A percentile compares a stretch with the other conserved stretches of the same genome.
These are phyloP conservation scores for Watsonalla binaria DNA, from an alignment of 2,888 invertebrate genomes.

Conservation along the genomic window DNA sequence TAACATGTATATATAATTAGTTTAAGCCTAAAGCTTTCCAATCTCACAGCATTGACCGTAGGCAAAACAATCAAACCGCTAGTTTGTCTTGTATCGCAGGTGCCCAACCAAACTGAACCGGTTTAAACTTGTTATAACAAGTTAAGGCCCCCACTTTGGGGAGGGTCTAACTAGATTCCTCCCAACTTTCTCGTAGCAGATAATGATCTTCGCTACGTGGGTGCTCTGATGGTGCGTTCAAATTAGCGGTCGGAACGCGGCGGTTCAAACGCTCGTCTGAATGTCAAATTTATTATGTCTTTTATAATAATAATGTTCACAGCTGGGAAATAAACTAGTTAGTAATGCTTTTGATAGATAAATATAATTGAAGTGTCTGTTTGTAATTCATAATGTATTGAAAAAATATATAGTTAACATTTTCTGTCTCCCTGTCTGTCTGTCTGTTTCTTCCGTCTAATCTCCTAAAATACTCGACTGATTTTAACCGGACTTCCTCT, in stretches of 20 bases:
- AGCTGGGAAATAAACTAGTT: too few species aligned
- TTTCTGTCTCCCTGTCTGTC: too few species aligned
- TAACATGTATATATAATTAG: too few species aligned
- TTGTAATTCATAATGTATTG: too few species aligned
- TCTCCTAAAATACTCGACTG: too few species aligned
- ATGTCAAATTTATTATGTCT: neutral
- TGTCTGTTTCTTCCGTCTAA: too few species aligned
- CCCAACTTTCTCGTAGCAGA: conserved; percentile 72
- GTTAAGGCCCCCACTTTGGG: conserved; percentile 51
- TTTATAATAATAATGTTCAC: neutral
- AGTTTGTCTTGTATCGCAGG: conserved; percentile 68
- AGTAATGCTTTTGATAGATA: too few species aligned
- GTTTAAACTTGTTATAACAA: conserved; percentile 75
- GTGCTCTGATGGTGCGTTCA: conserved; percentile 33
- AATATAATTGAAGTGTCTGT: too few species aligned
- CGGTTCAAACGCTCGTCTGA: conserved; percentile 25
- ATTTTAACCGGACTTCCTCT: too few species aligned
- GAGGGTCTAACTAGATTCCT: conserved; percentile 69
- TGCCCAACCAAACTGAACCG: conserved; percentile 67
- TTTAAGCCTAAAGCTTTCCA: neutral
- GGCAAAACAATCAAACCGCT: conserved; percentile 44
- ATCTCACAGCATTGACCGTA: conserved; percentile 22
- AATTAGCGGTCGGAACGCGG: conserved; percentile 32
- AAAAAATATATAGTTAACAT: too few species aligned
- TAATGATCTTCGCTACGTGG: conserved; percentile 76